Conservation (phyloP, 2,888 invertebrate genomes). For the Apodemia zela region DNA sequence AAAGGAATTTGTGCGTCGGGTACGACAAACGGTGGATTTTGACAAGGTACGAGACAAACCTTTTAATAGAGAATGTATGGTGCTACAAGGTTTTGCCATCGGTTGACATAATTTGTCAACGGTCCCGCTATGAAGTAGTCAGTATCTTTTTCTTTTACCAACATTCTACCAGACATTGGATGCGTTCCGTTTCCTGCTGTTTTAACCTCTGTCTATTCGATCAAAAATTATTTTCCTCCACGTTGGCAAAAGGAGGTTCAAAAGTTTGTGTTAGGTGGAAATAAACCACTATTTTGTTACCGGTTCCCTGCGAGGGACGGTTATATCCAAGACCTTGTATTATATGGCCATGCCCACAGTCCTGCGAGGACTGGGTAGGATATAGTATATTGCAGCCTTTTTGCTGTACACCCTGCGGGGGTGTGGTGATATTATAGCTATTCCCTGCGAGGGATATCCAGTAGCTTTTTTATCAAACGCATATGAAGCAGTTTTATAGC, state of each 20-base stretch:
- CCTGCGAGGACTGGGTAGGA: neutral
- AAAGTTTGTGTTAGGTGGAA: neutral
- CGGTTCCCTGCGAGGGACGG: slow-evolving; percentile 10
- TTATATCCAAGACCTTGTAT: neutral
- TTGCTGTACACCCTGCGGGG: slow-evolving; percentile 15
- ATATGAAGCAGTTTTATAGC: neutral
- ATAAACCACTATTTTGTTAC: neutral
- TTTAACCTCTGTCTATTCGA: neutral
- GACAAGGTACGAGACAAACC: slow-evolving; percentile 1
- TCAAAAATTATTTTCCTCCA: neutral
- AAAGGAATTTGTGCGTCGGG: neutral
- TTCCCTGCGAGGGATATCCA: slow-evolving; percentile 4
- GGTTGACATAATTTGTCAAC: neutral
- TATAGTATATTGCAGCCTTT: neutral
- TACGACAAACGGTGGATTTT: neutral
- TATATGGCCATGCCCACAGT: neutral
- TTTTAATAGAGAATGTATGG: neutral
- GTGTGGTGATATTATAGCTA: neutral
- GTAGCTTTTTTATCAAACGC: neutral
- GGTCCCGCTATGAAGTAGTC: slow-evolving; percentile 14
- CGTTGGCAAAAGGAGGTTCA: neutral
- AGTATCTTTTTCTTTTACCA: neutral
- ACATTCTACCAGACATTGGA: neutral
- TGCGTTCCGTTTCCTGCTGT: neutral
- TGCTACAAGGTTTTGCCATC: neutral